Evolutionary conservation across 2,113 vertebrate genomes (phyloP).

Genomic region (Prunella fulvescens): DNA sequence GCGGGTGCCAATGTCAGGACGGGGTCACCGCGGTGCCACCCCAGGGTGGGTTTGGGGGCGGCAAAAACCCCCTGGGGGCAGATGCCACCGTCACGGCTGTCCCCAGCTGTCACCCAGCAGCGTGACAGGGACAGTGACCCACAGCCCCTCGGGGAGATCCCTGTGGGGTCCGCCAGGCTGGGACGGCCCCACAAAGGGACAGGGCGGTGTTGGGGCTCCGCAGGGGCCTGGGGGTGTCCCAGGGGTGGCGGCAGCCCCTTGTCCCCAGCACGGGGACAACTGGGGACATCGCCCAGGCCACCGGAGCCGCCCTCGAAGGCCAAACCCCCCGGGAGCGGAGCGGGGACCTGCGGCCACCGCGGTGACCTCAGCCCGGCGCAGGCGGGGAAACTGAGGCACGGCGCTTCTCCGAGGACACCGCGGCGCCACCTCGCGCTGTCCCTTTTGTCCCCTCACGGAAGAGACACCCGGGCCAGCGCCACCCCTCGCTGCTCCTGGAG

Average conservation of each 20-base stretch:
- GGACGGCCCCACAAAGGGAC: not conserved
- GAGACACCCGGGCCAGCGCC: not conserved
- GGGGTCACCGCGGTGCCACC: not conserved
- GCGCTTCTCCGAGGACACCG: not conserved
- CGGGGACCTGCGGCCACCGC: not conserved
- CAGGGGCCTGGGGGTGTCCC: not conserved
- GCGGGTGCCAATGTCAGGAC: rapidly evolving
- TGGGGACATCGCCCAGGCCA: not conserved
- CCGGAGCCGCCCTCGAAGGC: no score
- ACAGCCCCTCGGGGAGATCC: not conserved
- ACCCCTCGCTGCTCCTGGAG: not conserved
- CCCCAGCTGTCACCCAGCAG: not conserved
- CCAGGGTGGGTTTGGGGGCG: not conserved
- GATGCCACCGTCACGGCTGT: not conserved
- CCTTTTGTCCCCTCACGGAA: not conserved
- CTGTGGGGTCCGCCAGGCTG: rapidly evolving
- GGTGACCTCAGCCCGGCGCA: not conserved
- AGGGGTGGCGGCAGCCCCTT: rapidly evolving
- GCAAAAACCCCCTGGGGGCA: not conserved
- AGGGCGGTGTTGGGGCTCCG: not conserved
- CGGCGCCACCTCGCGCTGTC: not conserved
- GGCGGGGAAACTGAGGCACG: not conserved
- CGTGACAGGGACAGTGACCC: no score
- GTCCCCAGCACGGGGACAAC: not conserved
- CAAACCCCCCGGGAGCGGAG: not conserved